phyloP scores from a whole-genome alignment of 1,140 invertebrate genomes.

The Scaptomyza graminum region DNA sequence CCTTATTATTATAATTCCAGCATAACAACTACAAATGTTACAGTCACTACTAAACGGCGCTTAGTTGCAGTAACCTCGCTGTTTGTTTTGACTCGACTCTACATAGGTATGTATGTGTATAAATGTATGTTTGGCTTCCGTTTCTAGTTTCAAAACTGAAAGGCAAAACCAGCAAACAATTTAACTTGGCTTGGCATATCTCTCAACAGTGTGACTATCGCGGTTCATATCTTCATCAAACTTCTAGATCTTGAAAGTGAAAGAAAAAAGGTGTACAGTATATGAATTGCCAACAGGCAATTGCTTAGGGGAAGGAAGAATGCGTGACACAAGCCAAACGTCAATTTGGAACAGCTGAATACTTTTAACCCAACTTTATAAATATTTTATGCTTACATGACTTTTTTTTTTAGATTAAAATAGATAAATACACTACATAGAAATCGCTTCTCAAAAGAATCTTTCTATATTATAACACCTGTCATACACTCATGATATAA shows the following conservation, averaged over 20 bases:
- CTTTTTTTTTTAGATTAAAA: too few species aligned
- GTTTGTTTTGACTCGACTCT: slow-evolving; percentile 12
- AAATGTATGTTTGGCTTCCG: slow-evolving; percentile 53
- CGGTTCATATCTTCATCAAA: slow-evolving; percentile 4
- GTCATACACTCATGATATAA: too few species aligned
- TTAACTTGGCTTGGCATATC: not conserved
- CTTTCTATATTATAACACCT: too few species aligned
- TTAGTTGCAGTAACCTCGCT: not conserved
- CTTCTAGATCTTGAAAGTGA: slow-evolving; percentile 37
- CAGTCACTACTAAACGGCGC: slow-evolving; percentile 7
- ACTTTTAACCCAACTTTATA: not conserved
- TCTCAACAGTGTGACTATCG: slow-evolving; percentile 6
- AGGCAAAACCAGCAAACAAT: slow-evolving; percentile 19
- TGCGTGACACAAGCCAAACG: too few species aligned
- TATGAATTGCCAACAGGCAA: not conserved
- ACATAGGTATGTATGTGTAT: not conserved
- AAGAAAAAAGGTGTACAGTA: slow-evolving; percentile 10
- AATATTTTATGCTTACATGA: too few species aligned
- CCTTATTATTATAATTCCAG: too few species aligned
- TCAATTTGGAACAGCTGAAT: too few species aligned
- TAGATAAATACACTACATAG: too few species aligned
- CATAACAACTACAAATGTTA: not conserved
- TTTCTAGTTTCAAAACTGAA: slow-evolving; percentile 66
- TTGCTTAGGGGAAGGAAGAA: not conserved
- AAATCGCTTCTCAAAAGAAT: not conserved